Conservation (phyloP, 2,888 invertebrate species). For the Tanypteryx hageni region DNA sequence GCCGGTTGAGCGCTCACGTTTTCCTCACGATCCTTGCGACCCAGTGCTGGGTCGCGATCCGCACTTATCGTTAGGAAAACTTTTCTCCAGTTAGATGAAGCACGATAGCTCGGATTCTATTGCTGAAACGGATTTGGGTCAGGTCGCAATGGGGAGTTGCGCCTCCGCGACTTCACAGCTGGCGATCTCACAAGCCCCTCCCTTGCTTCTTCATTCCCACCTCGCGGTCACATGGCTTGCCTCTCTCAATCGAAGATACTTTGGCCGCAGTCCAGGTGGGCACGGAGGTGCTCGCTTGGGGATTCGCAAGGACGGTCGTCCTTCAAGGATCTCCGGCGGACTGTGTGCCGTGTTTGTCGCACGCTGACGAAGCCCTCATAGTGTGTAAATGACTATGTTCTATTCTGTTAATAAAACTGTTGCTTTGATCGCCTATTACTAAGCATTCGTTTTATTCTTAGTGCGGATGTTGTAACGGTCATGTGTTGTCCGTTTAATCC, state of each 20-base stretch:
- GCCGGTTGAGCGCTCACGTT: too few species aligned
- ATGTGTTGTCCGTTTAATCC: too few species aligned
- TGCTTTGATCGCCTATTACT: neutral
- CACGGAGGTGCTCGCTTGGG: neutral
- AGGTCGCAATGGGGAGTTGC: neutral
- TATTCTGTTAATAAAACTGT: neutral
- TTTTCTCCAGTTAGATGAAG: neutral
- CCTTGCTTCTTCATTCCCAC: neutral
- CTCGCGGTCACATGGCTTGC: neutral
- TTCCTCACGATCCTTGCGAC: too few species aligned
- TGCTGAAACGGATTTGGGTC: slow-evolving; percentile 25
- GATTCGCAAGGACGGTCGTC: slow-evolving; percentile 5
- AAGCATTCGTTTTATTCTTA: neutral
- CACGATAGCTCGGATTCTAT: neutral
- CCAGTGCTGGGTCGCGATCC: too few species aligned
- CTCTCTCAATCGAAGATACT: slow-evolving; percentile 21
- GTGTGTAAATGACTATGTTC: neutral
- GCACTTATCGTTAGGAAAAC: too few species aligned
- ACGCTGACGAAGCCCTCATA: neutral
- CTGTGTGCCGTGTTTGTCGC: neutral
- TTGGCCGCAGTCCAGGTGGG: slow-evolving; percentile 48
- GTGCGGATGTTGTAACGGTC: neutral
- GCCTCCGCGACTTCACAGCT: slow-evolving; percentile 41
- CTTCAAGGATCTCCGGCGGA: neutral
- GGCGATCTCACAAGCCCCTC: slow-evolving; percentile 32